Evolutionary conservation across 2,113 vertebrate species (phyloP).

Genomic region (Indicator indicator): DNA sequence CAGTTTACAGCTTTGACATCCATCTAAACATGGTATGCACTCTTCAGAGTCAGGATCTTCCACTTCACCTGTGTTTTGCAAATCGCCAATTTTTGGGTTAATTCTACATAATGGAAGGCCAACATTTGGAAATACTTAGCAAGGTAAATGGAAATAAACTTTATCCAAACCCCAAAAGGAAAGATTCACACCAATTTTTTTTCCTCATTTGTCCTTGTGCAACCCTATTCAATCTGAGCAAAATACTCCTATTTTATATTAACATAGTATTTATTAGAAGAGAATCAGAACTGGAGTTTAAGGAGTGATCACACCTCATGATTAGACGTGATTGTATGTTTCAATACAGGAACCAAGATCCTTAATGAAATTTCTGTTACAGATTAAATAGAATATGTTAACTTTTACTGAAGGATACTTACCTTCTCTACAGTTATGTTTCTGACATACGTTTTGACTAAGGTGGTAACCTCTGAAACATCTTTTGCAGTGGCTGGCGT

Average conservation of each 20-base stretch:
- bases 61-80: conserved; percentile 76
- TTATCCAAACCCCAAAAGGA: not conserved
- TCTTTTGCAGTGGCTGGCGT: conserved; percentile 71
- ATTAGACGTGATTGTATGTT: not conserved
- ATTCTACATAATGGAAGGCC: not conserved
- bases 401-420: not conserved
- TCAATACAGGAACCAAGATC: not conserved
- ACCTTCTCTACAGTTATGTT: conserved; percentile 82
- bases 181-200: not conserved
- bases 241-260: not conserved
- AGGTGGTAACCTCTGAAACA: conserved; percentile 78
- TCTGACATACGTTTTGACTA: conserved; percentile 76
- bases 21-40: conserved; percentile 86
- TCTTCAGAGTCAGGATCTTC: conserved; percentile 74
- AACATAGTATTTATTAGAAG: not conserved
- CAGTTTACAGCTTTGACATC: conserved; percentile 82
- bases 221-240: not conserved
- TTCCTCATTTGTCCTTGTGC: not conserved
- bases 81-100: not conserved
- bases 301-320: not conserved
- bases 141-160: not conserved
- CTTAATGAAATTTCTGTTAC: not conserved
- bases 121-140: not conserved
- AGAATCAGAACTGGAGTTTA: not conserved
- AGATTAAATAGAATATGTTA: not conserved